Evolutionary conservation across 2,888 invertebrate species (phyloP), one percentile per base, ranked within the genome.

Genomic region (Netelia virgata): DNA sequence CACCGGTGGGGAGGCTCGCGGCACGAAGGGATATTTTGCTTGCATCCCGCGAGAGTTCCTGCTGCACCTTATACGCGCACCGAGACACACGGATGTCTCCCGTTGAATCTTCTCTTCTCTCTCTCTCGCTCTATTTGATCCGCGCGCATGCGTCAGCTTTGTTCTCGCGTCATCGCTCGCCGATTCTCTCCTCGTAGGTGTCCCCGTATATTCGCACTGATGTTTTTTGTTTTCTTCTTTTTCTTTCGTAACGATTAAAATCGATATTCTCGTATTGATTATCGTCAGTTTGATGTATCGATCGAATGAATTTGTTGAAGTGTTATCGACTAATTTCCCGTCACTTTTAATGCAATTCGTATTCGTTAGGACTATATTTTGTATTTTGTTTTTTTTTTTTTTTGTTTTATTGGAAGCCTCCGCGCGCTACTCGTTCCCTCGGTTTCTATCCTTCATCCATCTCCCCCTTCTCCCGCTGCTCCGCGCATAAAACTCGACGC

Each of bases 41-140:
- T 77, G 18, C 66, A 86, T 86, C 85, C 81, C 57, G 23, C 10
- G 23, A 69, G n/a, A 55, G 41, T 53, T 66, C 74, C 28, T 59
- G 23, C 57, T 73, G 55, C 61, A 36, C 41, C 43, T 53, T 74
- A 61, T 61, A 50, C 16, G 20, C 47, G 47, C 47, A 47, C 11
- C 14, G 14, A 47, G 11, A 14, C 10, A 14, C 14, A 47, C 47
- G 14, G 47, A 47, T 47, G 47, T 36, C 36, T 36, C 47, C 14
- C 47, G 10, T 47, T 28, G 20, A 14, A 57, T 77, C 69, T 55
- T 53, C 28, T 53, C 8, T 53, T 18, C 14, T 66, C 23, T 66
- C 8, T 66, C 41, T 47, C 1, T 6, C 20, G 11, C 36, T 36
- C 36, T 36, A 3, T 36, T 36, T 1, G 36, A 36, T 36, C 36